Evolutionary conservation across 2,888 invertebrate genomes (phyloP).

Genomic region (Pantelozetes paolii): DNA sequence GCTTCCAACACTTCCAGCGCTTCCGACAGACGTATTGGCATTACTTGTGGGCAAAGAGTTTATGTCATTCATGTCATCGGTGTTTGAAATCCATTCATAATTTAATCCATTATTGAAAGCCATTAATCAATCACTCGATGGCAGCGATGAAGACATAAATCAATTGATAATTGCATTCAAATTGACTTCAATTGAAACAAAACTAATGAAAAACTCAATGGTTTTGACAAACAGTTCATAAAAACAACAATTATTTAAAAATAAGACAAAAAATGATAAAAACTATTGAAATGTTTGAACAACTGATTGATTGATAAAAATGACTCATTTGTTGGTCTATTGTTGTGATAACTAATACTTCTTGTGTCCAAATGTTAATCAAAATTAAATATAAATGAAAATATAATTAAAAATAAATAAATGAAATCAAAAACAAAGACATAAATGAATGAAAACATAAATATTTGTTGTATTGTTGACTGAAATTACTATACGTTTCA

Average conservation of each 20-base stretch:
- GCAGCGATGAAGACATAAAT: neutral
- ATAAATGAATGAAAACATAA: conserved; percentile 3
- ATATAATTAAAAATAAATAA: neutral
- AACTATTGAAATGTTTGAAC: too few relatives aligned
- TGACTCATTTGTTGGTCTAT: too few relatives aligned
- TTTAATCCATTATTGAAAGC: conserved; percentile 10
- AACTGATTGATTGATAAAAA: too few relatives aligned
- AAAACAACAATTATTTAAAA: neutral
- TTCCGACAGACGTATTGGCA: neutral
- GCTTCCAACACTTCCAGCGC: neutral
- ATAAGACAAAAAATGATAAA: neutral
- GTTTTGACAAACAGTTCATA: neutral
- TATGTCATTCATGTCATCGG: neutral
- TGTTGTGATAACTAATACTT: too few relatives aligned
- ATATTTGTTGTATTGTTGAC: conserved; percentile 8
- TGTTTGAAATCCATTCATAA: neutral
- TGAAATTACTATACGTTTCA: neutral
- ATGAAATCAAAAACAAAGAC: conserved; percentile 8
- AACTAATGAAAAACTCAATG: neutral
- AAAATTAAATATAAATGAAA: neutral
- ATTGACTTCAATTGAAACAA: too few relatives aligned
- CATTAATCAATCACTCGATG: conserved; percentile 10
- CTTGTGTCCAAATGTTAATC: too few relatives aligned
- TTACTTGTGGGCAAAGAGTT: conserved; percentile 10
- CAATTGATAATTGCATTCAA: neutral